Conservation (phyloP, 2,888 invertebrate genomes). For the Ophion ellenae region DNA sequence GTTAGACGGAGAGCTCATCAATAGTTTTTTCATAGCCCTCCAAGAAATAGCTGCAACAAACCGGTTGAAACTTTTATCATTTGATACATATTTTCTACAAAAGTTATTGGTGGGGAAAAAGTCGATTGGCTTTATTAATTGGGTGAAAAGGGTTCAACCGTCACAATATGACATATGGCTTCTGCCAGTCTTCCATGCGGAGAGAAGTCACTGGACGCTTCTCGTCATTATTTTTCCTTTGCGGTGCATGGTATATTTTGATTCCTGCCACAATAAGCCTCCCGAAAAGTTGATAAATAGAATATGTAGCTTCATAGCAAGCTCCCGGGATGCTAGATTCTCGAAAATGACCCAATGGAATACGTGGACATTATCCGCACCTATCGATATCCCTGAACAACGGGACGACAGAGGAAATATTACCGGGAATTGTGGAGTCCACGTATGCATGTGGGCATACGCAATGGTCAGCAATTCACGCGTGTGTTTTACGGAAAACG, state of each 20-base stretch:
- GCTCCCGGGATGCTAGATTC: constrained; percentile 3
- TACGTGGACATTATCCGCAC: neutral
- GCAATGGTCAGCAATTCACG: too few species aligned
- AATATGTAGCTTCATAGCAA: constrained; percentile 20
- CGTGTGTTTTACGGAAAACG: neutral
- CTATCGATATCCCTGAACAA: constrained; percentile 14
- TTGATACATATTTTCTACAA: constrained; percentile 27
- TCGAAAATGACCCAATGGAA: constrained; percentile 22
- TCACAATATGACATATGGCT: constrained; percentile 12
- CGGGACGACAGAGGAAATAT: neutral
- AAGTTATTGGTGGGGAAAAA: neutral
- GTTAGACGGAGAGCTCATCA: constrained; percentile 23
- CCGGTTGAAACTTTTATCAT: neutral
- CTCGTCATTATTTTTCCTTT: constrained; percentile 14
- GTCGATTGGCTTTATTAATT: constrained; percentile 19
- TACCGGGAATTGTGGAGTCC: too few species aligned
- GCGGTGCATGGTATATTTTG: constrained; percentile 7
- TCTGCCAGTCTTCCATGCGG: neutral
- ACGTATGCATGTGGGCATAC: constrained; percentile 35
- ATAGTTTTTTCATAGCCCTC: constrained; percentile 30
- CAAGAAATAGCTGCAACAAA: constrained; percentile 1
- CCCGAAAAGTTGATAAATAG: neutral
- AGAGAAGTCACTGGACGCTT: constrained; percentile 9
- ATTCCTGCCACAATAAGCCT: constrained; percentile 11
- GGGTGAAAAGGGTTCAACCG: constrained; percentile 8